These are phyloP conservation scores for Caenorhabditis afra DNA, from an alignment of 2,888 invertebrate species.

Conservation along the genomic window DNA sequence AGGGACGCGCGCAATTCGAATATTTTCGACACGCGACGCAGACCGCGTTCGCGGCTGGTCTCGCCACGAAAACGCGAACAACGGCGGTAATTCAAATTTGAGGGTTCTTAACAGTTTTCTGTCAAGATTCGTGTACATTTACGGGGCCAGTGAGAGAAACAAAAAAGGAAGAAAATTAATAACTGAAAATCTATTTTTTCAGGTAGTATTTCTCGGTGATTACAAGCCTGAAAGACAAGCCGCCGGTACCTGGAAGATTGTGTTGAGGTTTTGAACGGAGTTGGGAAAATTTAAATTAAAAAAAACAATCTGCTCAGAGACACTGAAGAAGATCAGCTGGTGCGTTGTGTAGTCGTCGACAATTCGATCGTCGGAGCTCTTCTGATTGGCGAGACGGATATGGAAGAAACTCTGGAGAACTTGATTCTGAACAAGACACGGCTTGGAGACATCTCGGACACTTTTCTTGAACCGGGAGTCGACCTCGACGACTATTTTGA, in stretches of 20 bases:
- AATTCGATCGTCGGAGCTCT: constrained; percentile 93
- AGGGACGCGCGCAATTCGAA: constrained; percentile 24
- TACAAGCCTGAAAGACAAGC: constrained; percentile 70
- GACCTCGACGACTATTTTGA: constrained; percentile 99
- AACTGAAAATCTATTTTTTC: background rate
- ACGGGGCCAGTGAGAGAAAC: background rate
- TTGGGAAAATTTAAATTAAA: constrained; percentile 1
- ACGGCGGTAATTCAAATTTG: constrained; percentile 16
- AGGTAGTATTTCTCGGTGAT: constrained; percentile 78
- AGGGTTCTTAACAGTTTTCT: background rate
- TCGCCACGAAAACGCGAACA: constrained; percentile 32
- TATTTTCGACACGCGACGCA: constrained; percentile 18
- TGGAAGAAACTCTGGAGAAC: constrained; percentile 86
- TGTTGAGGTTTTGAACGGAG: constrained; percentile 46
- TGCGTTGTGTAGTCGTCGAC: constrained; percentile 91
- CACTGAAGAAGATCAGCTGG: constrained; percentile 81
- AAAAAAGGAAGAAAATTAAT: background rate
- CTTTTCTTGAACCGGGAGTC: constrained; percentile 93
- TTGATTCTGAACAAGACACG: constrained; percentile 92
- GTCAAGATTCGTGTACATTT: too few relatives aligned
- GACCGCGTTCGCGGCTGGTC: constrained; percentile 36
- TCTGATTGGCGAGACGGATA: constrained; percentile 94
- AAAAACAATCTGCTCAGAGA: constrained; percentile 66
- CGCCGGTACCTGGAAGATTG: constrained; percentile 57
- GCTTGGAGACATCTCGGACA: constrained; percentile 90